phyloP scores from a whole-genome alignment of 2,113 vertebrate species.

The Hystrix brachyura region DNA sequence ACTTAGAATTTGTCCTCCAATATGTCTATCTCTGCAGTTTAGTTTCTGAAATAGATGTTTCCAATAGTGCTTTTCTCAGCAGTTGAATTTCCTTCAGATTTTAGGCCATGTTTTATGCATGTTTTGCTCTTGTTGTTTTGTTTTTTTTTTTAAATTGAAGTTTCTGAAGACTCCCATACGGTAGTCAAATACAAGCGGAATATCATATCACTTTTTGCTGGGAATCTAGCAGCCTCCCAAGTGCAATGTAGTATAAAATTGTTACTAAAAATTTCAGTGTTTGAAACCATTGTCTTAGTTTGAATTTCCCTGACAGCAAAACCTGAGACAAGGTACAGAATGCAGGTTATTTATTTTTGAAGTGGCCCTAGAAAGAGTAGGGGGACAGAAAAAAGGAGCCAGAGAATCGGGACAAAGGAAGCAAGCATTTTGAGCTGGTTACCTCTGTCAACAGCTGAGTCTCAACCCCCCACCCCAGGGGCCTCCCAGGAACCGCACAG shows the following conservation, averaged over 20 bases:
- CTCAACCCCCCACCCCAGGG: background rate
- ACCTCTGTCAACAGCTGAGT: background rate
- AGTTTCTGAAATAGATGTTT: constrained; percentile 42
- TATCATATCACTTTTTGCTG: background rate
- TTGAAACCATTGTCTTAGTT: constrained; percentile 25
- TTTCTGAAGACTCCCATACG: constrained; percentile 23
- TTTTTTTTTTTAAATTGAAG: constrained; percentile 11
- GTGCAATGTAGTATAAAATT: constrained; percentile 43
- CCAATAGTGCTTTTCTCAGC: background rate
- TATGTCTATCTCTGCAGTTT: constrained; percentile 30
- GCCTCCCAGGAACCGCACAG: background rate
- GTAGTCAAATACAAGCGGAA: constrained; percentile 24
- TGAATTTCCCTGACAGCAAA: constrained; percentile 21
- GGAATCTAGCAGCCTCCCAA: constrained; percentile 26
- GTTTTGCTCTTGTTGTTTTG: constrained; percentile 2
- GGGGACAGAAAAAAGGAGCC: background rate
- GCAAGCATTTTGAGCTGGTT: background rate
- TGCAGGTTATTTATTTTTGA: background rate
- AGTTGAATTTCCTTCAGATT: constrained; percentile 31
- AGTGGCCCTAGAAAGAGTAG: background rate
- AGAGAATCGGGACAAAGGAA: background rate
- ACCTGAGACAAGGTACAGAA: background rate
- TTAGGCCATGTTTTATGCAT: constrained; percentile 42
- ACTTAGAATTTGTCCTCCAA: constrained; percentile 19
- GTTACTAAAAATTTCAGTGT: background rate